These are phyloP conservation scores for Trialeurodes vaporariorum DNA, from an alignment of 1,140 invertebrate species.

Conservation along the genomic window DNA sequence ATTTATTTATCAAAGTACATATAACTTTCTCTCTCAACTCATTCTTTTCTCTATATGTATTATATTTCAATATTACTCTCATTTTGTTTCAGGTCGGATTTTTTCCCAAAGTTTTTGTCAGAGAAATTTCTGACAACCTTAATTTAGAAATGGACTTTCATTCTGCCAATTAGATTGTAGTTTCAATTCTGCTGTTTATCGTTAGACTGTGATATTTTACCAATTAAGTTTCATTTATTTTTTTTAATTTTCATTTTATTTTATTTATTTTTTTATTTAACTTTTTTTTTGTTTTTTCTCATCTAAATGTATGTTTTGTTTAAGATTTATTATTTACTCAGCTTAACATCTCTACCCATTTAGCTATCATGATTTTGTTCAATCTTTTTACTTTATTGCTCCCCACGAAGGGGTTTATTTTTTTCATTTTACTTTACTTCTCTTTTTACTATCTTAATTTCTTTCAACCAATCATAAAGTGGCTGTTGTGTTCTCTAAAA, in stretches of 20 bases:
- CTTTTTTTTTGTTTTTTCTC: neutral
- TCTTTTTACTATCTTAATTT: too few species aligned
- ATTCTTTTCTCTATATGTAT: too few species aligned
- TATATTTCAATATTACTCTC: too few species aligned
- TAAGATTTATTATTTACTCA: conserved; percentile 3
- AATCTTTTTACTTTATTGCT: neutral
- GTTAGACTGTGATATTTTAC: conserved; percentile 8
- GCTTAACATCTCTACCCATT: neutral
- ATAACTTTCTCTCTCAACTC: too few species aligned
- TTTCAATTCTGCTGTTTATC: neutral
- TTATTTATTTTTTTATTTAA: neutral
- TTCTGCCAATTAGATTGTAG: neutral
- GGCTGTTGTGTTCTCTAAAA: too few species aligned
- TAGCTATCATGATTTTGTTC: neutral
- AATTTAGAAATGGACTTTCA: conserved; percentile 5
- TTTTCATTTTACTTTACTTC: too few species aligned
- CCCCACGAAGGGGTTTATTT: neutral
- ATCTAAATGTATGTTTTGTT: conserved; percentile 8
- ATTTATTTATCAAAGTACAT: too few species aligned
- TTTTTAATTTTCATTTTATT: conserved; percentile 2
- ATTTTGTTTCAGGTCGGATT: conserved; percentile 41
- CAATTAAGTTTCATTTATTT: conserved; percentile 7
- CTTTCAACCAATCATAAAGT: too few species aligned
- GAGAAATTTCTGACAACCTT: conserved; percentile 31
- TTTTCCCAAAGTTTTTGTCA: conserved; percentile 51